Conservation (phyloP, 92 coral and sea anemone genomes). For the Epizoanthus ramosus region DNA sequence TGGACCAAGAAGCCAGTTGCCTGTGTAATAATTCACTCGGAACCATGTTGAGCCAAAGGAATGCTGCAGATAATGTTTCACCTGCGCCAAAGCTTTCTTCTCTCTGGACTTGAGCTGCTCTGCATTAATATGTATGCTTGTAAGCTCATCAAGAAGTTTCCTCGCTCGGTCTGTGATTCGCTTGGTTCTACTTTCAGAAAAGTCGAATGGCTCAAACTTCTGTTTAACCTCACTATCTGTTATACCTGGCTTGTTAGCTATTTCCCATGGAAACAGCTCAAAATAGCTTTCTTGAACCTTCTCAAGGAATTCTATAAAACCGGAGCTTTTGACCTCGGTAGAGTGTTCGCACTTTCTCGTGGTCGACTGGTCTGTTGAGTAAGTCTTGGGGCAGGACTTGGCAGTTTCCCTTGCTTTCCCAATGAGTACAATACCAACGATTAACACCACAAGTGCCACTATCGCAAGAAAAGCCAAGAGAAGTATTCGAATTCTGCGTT, state of each 20-base stretch:
- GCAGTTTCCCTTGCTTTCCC: neutral
- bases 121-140: constrained; percentile 17
- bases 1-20: constrained; percentile 34
- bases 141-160: constrained; percentile 21
- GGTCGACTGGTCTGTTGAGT: neutral
- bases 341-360: constrained; percentile 10
- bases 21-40: constrained; percentile 34
- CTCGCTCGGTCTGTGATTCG: constrained; percentile 16
- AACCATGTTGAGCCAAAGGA: constrained; percentile 40
- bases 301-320: constrained; percentile 22
- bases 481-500: constrained; percentile 12
- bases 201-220: constrained; percentile 26
- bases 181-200: constrained; percentile 26
- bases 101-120: constrained; percentile 15
- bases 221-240: constrained; percentile 7
- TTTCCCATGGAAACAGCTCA: constrained; percentile 35
- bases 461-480: constrained; percentile 12
- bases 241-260: constrained; percentile 6
- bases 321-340: constrained; percentile 7
- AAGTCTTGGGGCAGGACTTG: neutral
- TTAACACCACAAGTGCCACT: neutral
- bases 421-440: constrained; percentile 31
- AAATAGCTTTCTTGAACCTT: constrained; percentile 25
- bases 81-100: constrained; percentile 35
- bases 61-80: constrained; percentile 25